These are phyloP conservation scores for Maccullochella peelii DNA, from an alignment of 2,113 vertebrate species.

Conservation along the genomic window DNA sequence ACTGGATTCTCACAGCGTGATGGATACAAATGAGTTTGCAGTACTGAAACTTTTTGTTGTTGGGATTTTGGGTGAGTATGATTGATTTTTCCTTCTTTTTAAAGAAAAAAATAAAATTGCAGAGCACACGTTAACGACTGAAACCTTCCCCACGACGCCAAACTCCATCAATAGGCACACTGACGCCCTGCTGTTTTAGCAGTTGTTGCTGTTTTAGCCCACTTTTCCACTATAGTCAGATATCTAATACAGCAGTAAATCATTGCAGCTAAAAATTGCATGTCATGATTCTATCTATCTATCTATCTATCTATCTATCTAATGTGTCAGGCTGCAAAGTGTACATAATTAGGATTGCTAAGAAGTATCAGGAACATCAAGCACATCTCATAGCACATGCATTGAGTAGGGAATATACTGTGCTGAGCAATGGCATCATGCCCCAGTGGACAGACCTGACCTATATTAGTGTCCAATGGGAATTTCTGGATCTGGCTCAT, in stretches of 20 bases:
- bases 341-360: neutral
- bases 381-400: slow-evolving; percentile 16
- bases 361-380: slow-evolving; percentile 21
- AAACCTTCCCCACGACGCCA: neutral
- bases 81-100: neutral
- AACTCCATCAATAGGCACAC: neutral
- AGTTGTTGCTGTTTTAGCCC: neutral
- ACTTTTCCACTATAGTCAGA: neutral
- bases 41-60: slow-evolving; percentile 79
- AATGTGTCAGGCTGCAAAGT: slow-evolving; percentile 6
- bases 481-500: slow-evolving; percentile 61
- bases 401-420: neutral
- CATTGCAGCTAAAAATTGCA: neutral
- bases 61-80: slow-evolving; percentile 78
- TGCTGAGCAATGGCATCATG: slow-evolving; percentile 34
- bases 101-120: too few species aligned
- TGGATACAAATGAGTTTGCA: slow-evolving; percentile 76
- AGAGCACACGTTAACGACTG: neutral
- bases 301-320: neutral
- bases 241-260: neutral
- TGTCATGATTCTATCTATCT: neutral
- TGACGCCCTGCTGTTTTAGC: neutral
- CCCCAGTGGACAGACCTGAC: slow-evolving; percentile 66
- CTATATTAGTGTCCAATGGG: slow-evolving; percentile 64
- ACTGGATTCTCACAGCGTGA: slow-evolving; percentile 66